phyloP scores from a whole-genome alignment of 2,797 vertebrate genomes.

The Schizopygopsis pylzovi region DNA sequence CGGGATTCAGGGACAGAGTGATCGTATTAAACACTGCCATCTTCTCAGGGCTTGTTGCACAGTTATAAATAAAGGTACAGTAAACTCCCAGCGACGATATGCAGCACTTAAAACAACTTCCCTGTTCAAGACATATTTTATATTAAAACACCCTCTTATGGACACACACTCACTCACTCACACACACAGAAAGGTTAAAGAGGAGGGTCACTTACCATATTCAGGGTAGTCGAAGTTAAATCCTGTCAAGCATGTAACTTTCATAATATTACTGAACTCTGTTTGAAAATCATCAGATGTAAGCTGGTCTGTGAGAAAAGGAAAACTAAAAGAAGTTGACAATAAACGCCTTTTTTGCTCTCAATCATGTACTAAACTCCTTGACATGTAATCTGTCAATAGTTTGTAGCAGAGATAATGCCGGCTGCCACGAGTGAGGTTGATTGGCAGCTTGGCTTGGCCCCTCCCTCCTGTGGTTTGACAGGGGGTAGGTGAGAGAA shows the following conservation, averaged over 20 bases:
- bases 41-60: constrained; percentile 78
- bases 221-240: constrained; percentile 99
- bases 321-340: constrained; percentile 78
- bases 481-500: constrained; percentile 84
- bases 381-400: constrained; percentile 91
- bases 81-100: constrained; percentile 71
- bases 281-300: constrained; percentile 83
- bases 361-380: constrained; percentile 89
- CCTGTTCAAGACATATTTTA: constrained; percentile 54
- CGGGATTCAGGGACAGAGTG: constrained; percentile 63
- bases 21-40: constrained; percentile 78
- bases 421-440: constrained; percentile 87
- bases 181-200: constrained; percentile 60
- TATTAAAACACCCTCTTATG: constrained; percentile 48
- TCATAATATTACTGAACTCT: constrained; percentile 94
- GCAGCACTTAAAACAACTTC: constrained; percentile 76
- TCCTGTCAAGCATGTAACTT: constrained; percentile 99
- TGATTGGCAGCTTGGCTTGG: constrained; percentile 87
- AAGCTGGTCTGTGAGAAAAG: constrained; percentile 71
- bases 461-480: constrained; percentile 85
- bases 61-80: constrained; percentile 82
- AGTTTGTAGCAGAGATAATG: constrained; percentile 89
- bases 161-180: constrained; percentile 65
- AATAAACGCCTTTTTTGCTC: constrained; percentile 76
- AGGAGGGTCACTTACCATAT: constrained; percentile 93